Conservation (phyloP, 2,888 invertebrate species). For the Xylocampa areola region DNA sequence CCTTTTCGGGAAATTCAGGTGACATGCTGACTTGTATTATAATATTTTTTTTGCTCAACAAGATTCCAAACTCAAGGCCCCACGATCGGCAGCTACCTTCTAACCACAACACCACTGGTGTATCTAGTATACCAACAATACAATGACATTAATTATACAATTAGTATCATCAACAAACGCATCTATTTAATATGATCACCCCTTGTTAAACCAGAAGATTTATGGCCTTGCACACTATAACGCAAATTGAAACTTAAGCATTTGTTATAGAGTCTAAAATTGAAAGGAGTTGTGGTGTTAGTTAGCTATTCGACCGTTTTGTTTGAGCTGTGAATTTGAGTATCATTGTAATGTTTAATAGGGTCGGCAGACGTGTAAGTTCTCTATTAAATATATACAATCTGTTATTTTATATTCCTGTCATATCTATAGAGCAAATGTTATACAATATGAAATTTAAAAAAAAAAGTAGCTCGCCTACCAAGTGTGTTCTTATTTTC, state of each 20-base stretch:
- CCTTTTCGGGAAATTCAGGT: too few relatives aligned
- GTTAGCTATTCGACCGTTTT: not conserved
- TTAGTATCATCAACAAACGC: conserved; percentile 46
- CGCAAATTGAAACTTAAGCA: not conserved
- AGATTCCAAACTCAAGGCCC: too few relatives aligned
- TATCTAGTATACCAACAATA: not conserved
- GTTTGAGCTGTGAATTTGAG: not conserved
- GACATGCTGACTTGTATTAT: too few relatives aligned
- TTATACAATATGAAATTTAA: too few relatives aligned
- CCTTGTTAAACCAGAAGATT: conserved; percentile 30
- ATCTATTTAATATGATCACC: conserved; percentile 14
- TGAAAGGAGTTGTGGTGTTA: not conserved
- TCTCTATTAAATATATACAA: too few relatives aligned
- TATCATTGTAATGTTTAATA: not conserved
- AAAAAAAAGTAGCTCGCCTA: too few relatives aligned
- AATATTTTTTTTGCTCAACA: too few relatives aligned
- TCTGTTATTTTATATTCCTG: too few relatives aligned
- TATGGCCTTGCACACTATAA: conserved; percentile 5
- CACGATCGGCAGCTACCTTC: too few relatives aligned
- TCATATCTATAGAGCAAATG: too few relatives aligned
- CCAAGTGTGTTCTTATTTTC: too few relatives aligned
- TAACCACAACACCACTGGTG: too few relatives aligned
- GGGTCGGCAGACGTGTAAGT: not conserved
- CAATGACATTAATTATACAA: conserved; percentile 45
- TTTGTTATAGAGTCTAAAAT: not conserved